Conservation (phyloP, 2,888 invertebrate genomes). For the Cephus nigrinus region DNA sequence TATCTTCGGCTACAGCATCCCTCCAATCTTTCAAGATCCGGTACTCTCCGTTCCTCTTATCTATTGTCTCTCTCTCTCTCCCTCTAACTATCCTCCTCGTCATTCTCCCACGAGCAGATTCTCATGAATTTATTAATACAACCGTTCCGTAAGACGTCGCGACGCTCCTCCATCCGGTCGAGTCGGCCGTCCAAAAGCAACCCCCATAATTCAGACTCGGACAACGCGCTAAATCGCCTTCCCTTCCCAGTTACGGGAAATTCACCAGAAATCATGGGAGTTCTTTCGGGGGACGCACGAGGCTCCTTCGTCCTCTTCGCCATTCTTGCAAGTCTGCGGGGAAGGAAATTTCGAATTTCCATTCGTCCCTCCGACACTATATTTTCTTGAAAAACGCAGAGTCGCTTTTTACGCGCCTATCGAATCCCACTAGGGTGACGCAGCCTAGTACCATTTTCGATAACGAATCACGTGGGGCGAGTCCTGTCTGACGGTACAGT, state of each 20-base stretch:
- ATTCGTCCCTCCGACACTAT: not conserved
- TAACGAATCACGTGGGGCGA: not conserved
- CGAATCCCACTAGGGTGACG: too few relatives aligned
- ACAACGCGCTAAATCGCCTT: not conserved
- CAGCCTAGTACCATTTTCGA: not conserved
- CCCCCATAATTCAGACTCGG: not conserved
- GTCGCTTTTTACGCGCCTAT: not conserved
- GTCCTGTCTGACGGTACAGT: not conserved
- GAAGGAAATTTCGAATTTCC: not conserved
- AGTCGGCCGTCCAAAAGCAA: not conserved
- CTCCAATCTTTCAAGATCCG: conserved; percentile 20
- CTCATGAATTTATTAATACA: not conserved
- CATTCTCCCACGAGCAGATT: not conserved
- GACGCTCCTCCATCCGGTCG: not conserved
- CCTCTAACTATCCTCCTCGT: conserved; percentile 4
- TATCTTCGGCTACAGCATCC: conserved; percentile 21
- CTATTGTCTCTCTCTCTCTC: conserved; percentile 22
- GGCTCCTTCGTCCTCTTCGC: not conserved
- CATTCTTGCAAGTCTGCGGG: not conserved
- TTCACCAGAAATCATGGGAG: not conserved
- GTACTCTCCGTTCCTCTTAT: conserved; percentile 21
- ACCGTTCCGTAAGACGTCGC: not conserved
- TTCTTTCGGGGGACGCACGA: not conserved
- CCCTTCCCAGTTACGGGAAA: not conserved
- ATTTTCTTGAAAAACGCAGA: not conserved